These are phyloP conservation scores for Alloplasta piceator DNA, from an alignment of 2,888 invertebrate species.

Conservation along the genomic window DNA sequence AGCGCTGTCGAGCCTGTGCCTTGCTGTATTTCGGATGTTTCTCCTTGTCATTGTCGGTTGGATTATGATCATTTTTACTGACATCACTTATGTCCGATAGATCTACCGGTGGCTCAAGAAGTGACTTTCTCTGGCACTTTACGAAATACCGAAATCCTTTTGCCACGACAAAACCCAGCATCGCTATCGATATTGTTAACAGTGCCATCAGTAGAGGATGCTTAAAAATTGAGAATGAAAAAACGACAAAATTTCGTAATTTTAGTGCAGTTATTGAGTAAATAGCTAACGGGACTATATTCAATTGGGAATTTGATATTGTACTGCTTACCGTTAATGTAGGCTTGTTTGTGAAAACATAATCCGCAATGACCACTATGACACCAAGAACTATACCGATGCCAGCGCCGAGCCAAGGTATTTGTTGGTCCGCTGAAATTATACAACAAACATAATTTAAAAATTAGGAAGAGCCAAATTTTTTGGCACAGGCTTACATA, in stretches of 20 bases:
- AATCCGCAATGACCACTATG: slow-evolving; percentile 88
- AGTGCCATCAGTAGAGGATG: slow-evolving; percentile 90
- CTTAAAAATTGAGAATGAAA: slow-evolving; percentile 83
- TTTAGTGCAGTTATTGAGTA: slow-evolving; percentile 22
- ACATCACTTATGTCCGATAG: slow-evolving; percentile 79
- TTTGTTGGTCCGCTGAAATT: slow-evolving; percentile 87
- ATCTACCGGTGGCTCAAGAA: slow-evolving; percentile 85
- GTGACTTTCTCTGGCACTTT: slow-evolving; percentile 84
- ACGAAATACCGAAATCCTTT: slow-evolving; percentile 85
- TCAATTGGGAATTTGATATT: background rate
- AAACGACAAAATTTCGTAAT: slow-evolving; percentile 35
- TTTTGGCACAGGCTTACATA: too few relatives aligned
- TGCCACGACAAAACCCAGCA: slow-evolving; percentile 88
- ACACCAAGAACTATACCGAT: slow-evolving; percentile 89
- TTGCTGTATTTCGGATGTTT: slow-evolving; percentile 86
- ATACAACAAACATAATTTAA: too few relatives aligned
- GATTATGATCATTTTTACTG: slow-evolving; percentile 73
- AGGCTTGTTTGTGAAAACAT: slow-evolving; percentile 87
- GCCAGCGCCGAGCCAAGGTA: slow-evolving; percentile 91
- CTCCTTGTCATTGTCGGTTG: slow-evolving; percentile 74
- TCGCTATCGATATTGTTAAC: slow-evolving; percentile 88
- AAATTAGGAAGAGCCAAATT: too few relatives aligned
- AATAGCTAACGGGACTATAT: too few relatives aligned
- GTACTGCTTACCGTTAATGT: slow-evolving; percentile 86
- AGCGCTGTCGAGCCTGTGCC: slow-evolving; percentile 90